Evolutionary conservation across 2,888 invertebrate species (phyloP).

Genomic region (Carpatolechia fugitivella): DNA sequence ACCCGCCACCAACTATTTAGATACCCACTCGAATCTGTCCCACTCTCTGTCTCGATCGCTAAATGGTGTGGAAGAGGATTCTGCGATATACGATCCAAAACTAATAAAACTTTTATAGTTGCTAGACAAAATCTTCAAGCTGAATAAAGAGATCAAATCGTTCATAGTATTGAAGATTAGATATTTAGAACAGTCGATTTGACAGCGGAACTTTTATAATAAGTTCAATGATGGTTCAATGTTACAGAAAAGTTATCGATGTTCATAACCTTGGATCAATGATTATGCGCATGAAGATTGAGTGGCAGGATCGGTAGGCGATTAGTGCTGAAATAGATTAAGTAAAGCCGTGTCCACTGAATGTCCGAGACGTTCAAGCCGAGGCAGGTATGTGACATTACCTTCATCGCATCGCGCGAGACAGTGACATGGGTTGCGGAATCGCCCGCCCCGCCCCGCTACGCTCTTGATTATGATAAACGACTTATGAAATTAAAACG

Average conservation of each 20-base stretch:
- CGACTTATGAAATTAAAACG: conserved; percentile 80
- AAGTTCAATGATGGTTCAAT: neutral
- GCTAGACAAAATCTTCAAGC: conserved; percentile 6
- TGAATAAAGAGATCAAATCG: conserved; percentile 9
- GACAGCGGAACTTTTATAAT: neutral
- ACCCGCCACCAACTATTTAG: conserved; percentile 55
- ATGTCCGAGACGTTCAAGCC: conserved; percentile 60
- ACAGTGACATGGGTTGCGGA: conserved; percentile 73
- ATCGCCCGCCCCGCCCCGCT: conserved; percentile 36
- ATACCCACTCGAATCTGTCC: conserved; percentile 40
- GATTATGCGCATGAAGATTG: neutral
- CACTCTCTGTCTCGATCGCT: conserved; percentile 24
- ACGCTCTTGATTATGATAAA: conserved; percentile 76
- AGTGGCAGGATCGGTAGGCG: neutral
- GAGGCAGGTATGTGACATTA: conserved; percentile 70
- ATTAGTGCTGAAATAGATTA: conserved; percentile 31
- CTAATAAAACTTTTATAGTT: conserved; percentile 14
- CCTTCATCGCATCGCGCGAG: conserved; percentile 51
- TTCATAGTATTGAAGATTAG: conserved; percentile 4
- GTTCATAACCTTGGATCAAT: neutral
- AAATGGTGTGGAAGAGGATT: conserved; percentile 30
- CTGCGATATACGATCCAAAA: conserved; percentile 16
- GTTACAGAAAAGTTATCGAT: neutral
- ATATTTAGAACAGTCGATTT: neutral
- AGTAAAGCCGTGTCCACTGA: conserved; percentile 48